Conservation (phyloP, 53 echinoderm and acorn worm genomes). For the Crossaster papposus region DNA sequence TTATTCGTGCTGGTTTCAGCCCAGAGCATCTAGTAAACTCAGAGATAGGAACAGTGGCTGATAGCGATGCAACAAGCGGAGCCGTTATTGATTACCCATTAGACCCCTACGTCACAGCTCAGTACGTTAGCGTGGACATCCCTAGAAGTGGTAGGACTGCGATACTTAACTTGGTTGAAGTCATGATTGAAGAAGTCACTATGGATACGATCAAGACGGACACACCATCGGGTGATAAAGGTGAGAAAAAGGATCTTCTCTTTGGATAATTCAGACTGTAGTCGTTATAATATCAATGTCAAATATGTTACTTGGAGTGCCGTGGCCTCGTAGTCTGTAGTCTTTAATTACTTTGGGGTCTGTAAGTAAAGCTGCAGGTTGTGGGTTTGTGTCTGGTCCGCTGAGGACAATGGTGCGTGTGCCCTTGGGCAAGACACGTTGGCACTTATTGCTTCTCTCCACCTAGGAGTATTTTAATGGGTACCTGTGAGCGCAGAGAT, state of each 20-base stretch:
- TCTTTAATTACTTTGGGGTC: too few relatives aligned
- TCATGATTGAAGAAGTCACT: constrained; percentile 3
- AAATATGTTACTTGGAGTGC: background rate
- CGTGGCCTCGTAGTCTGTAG: too few relatives aligned
- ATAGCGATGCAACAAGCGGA: background rate
- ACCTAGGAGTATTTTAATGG: background rate
- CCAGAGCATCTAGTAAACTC: background rate
- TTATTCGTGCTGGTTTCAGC: constrained; percentile 6
- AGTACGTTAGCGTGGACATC: background rate
- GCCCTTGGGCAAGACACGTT: too few relatives aligned
- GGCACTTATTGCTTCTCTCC: too few relatives aligned
- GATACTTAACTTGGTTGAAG: background rate
- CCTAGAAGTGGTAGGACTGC: background rate
- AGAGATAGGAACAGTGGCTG: background rate
- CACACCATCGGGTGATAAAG: background rate
- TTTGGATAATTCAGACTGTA: background rate
- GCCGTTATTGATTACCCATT: background rate
- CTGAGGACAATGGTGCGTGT: too few relatives aligned
- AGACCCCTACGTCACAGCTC: background rate
- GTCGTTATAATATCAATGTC: too few relatives aligned
- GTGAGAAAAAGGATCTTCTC: background rate
- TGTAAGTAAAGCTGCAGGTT: too few relatives aligned
- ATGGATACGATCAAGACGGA: background rate
- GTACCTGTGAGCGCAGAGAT: too few relatives aligned
- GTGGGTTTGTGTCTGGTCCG: too few relatives aligned